Base-by-base conservation (phyloP, 2,797 vertebrate species). In the Loris lydekkerianus region DNA sequence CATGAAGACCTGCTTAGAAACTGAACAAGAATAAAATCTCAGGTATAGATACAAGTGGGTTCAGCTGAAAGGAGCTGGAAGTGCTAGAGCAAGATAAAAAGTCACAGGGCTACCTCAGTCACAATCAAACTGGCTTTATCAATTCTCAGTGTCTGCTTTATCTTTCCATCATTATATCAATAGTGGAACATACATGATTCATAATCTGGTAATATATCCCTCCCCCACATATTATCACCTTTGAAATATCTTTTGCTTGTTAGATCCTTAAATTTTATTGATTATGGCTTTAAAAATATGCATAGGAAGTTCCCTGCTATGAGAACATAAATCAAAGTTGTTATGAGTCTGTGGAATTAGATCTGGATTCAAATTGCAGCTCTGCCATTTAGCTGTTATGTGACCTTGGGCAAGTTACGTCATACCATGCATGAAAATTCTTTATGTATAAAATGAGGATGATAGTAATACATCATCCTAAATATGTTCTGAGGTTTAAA, bases 281-380 rank as follows among this genome's bases (percentile, higher is more conserved):
- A 58, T 61, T 58, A 43, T 37, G 29, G 11, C 56, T 92, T 93
- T n/a, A 23, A 81, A 89, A 81, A 56, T 88, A 56, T 49, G 21
- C 49, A 89, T 69, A 86, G 29, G 17, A 65, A 85, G n/a, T 5
- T 85, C 89, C 67, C 46, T 86, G 49, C 67, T 91, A 92, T 10
- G 27, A 87, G n/a, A 58, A 21, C 29, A 56, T 13, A 81, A 89
- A 77, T 92, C 14, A 13, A 27, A 73, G 8, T 92, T 34, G 29
- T n/a, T 82, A 91, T 86, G 60, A 86, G 31, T 8, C 10, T 95
- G 27, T 69, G 29, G n/a, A 78, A 27, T 84, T 67, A 63, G 29
- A 83, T 31, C 2, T 4, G 56, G 69, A 70, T 94, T 56, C 60
- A 49, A n/a, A 86, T 88, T 70, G 56, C 15, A 46, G 65, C 1